Base-by-base conservation (phyloP, 2,888 invertebrate species). In the Microlaimidae sp. region DNA sequence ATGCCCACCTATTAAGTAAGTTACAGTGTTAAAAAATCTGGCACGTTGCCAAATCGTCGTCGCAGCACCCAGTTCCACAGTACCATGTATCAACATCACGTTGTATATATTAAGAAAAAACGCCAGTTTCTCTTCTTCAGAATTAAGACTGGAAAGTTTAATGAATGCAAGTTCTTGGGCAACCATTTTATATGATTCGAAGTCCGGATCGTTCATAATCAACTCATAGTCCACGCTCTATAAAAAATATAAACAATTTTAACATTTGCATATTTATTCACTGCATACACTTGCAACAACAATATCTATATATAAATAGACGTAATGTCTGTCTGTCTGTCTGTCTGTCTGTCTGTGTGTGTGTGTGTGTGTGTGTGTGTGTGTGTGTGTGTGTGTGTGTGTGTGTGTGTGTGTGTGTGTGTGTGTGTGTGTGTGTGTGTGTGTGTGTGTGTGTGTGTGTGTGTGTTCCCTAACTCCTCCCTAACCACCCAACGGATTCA, bases 71-170 rank as follows among this genome's bases (percentile, higher is more conserved):
- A 60, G 58, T 17, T 61, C 64, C 10, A 73, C 66, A 53, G 68
- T 72, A 50, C 72, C 73, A 65, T 75, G 75, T 51, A 75, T 69
- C 17, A 75, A 71, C 53, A 74, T 66, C 23, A 75, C 71, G 63
- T 75, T 75, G 63, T 75, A 75, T 41, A 75, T 63, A 60, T 75
- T 75, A 60, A 74, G 67, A 62, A 75, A 75, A 62, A 76, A 73
- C 23, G 75, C 73, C 24, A 75, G 57, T 53, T 70, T 69, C 59
- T 73, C 71, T 25, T 72, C 67, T 7, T 21, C 17, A 3, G 29
- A 10, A n/a, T n/a, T n/a, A 21, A 17, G 21, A 27, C 17, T 28
- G 5, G 57, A 60, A 19, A 71, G 57, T 52, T 67, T 56, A 10
- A 71, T 69, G 27, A 68, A 60, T 56, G 66, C 69, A 49, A 74